Percentiles rank a stretch among this genome's conserved stretches.
phyloP scores from a whole-genome alignment of 2,797 vertebrate genomes.

The Nyctalus aviator region DNA sequence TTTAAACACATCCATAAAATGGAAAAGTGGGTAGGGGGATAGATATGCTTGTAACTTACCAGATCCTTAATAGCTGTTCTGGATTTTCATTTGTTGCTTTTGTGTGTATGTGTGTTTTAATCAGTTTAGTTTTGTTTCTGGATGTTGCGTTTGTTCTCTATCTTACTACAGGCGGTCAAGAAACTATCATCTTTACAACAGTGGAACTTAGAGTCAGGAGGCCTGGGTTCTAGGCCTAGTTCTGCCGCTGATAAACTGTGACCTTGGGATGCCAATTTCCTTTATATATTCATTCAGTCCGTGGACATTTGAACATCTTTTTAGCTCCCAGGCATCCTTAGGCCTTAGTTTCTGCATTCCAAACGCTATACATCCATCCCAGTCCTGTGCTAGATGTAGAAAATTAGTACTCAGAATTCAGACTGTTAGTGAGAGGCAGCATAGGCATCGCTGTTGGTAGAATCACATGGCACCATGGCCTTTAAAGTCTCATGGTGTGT shows the following conservation, averaged over 20 bases:
- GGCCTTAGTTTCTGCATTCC: background rate
- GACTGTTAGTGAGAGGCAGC: background rate
- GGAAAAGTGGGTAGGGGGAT: background rate
- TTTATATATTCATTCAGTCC: background rate
- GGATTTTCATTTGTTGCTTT: background rate
- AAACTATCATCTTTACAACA: background rate
- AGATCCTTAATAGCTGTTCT: slow-evolving; percentile 12
- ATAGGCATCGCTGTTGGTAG: background rate
- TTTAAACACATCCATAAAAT: background rate
- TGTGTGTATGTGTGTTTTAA: background rate
- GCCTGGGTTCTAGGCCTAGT: background rate
- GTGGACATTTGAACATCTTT: background rate
- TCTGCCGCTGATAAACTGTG: background rate
- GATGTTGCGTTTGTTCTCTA: background rate
- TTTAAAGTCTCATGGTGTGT: background rate
- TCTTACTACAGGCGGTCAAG: background rate
- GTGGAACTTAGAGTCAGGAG: background rate
- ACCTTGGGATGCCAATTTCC: background rate
- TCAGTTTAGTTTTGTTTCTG: background rate
- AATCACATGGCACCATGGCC: background rate
- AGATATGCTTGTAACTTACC: background rate
- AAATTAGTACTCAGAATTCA: background rate
- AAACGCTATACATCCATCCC: background rate
- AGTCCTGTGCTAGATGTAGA: background rate
- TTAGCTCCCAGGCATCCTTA: background rate